Percentiles rank a stretch among this genome's conserved stretches.
Conservation (phyloP, 2,113 vertebrate species). For the Rhombomys opimus region DNA sequence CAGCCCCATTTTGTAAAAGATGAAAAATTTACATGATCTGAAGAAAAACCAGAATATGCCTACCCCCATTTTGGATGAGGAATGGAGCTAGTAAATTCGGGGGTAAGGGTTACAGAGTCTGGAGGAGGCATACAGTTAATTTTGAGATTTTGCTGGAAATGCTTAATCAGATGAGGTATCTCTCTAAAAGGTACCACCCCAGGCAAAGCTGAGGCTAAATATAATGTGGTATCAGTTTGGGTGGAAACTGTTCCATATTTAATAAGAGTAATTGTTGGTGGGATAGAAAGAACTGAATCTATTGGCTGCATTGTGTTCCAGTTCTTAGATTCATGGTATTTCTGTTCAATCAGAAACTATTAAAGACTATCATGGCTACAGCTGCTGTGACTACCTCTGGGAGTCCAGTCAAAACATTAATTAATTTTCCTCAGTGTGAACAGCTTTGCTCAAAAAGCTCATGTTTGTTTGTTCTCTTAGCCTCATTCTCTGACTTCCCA, state of each 20-base stretch:
- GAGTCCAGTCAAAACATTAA: slow-evolving; percentile 44
- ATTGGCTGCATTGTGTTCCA: background rate
- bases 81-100: no score
- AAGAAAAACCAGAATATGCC: no score
- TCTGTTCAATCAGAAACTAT: slow-evolving; percentile 47
- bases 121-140: background rate
- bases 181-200: background rate
- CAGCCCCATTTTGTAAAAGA: no score
- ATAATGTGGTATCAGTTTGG: background rate
- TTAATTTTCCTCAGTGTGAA: slow-evolving; percentile 59
- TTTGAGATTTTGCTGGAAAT: background rate
- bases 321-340: background rate
- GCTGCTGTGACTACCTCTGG: slow-evolving; percentile 45
- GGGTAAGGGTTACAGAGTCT: rapidly evolving
- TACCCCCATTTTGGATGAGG: background rate
- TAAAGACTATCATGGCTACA: slow-evolving; percentile 36
- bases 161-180: background rate
- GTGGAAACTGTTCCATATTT: background rate
- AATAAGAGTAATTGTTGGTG: background rate
- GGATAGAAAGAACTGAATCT: background rate
- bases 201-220: background rate
- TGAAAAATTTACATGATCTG: no score
- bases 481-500: background rate
- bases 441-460: slow-evolving; percentile 64
- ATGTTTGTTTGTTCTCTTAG: slow-evolving; percentile 60